These are phyloP conservation scores for Manduca sexta DNA, from an alignment of 1,140 invertebrate species.

Conservation along the genomic window DNA sequence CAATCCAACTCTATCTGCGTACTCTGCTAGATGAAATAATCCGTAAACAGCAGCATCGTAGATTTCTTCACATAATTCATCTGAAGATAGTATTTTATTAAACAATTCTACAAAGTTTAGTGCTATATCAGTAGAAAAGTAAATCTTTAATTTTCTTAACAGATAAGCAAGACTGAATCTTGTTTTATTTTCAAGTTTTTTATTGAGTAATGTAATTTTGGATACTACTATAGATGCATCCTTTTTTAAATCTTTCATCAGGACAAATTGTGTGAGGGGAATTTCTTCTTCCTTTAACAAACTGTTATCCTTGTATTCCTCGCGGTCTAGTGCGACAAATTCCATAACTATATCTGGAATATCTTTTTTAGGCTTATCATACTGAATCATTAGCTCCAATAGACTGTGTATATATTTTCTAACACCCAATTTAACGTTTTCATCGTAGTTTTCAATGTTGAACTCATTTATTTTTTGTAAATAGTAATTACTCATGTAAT, in stretches of 20 bases:
- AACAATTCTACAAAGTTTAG: slow-evolving; percentile 27
- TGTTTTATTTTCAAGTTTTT: neutral
- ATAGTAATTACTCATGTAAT: slow-evolving; percentile 27
- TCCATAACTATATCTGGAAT: slow-evolving; percentile 30
- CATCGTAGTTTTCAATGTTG: slow-evolving; percentile 15
- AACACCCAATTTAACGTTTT: slow-evolving; percentile 14
- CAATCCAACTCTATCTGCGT: slow-evolving; percentile 29
- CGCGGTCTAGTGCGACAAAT: slow-evolving; percentile 26
- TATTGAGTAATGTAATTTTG: slow-evolving; percentile 15
- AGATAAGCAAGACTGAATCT: slow-evolving; percentile 14
- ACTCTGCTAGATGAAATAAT: slow-evolving; percentile 38
- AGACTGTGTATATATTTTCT: slow-evolving; percentile 9
- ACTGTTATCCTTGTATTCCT: slow-evolving; percentile 15
- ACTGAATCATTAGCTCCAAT: slow-evolving; percentile 8
- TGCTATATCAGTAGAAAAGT: slow-evolving; percentile 41
- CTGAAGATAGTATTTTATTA: slow-evolving; percentile 11
- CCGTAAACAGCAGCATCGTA: slow-evolving; percentile 20
- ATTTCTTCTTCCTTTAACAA: slow-evolving; percentile 11
- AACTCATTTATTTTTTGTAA: slow-evolving; percentile 23
- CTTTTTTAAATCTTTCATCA: slow-evolving; percentile 33
- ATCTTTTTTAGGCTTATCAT: slow-evolving; percentile 22
- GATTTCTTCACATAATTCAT: slow-evolving; percentile 2
- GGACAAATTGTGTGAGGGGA: slow-evolving; percentile 15
- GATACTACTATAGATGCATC: slow-evolving; percentile 26
- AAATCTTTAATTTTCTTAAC: slow-evolving; percentile 40